phyloP scores from a whole-genome alignment of 2,888 invertebrate genomes.

The Molanna angustata region DNA sequence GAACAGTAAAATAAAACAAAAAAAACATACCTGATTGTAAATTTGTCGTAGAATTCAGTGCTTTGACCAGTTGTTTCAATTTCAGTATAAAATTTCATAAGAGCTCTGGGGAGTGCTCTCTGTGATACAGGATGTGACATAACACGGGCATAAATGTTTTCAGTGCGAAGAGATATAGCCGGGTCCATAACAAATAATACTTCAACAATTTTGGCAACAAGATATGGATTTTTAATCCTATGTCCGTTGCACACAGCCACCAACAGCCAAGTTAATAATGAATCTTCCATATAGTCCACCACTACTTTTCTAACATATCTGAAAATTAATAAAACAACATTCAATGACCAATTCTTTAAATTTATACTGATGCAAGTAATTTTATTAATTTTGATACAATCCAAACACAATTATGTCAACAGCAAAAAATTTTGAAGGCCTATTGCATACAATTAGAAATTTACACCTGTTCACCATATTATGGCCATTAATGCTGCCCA shows the following conservation, averaged over 20 bases:
- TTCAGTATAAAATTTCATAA: constrained; percentile 98
- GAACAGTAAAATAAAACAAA: not conserved
- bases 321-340: constrained; percentile 37
- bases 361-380: too few species aligned
- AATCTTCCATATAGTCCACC: constrained; percentile 73
- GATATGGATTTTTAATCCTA: constrained; percentile 93
- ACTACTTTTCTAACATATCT: constrained; percentile 76
- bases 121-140: constrained; percentile 87
- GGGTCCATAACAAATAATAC: constrained; percentile 79
- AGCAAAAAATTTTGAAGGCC: too few species aligned
- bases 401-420: too few species aligned
- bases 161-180: constrained; percentile 56
- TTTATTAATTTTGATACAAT: too few species aligned
- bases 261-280: constrained; percentile 84
- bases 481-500: too few species aligned
- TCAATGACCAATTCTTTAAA: too few species aligned
- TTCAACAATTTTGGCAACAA: constrained; percentile 95
- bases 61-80: constrained; percentile 97
- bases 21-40: constrained; percentile 75
- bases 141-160: constrained; percentile 68
- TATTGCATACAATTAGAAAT: too few species aligned
- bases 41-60: constrained; percentile 99
- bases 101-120: constrained; percentile 76
- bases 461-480: too few species aligned
- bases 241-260: constrained; percentile 87